phyloP scores from a whole-genome alignment of 1,140 invertebrate genomes.

The Drosophila simulans region DNA sequence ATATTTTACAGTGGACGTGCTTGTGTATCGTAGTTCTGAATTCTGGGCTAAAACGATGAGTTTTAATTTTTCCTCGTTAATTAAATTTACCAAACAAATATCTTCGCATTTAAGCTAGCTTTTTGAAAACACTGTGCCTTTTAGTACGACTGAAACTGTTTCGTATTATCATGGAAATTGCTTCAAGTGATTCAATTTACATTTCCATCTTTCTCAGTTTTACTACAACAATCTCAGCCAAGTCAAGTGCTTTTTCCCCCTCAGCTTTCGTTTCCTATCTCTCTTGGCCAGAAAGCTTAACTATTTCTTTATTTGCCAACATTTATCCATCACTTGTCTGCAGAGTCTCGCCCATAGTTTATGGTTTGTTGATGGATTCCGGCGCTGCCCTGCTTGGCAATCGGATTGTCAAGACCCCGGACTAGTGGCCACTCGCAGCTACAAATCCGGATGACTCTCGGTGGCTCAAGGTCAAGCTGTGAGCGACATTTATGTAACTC shows the following conservation, averaged over 20 bases:
- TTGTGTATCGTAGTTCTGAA: no score
- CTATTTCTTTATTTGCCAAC: conserved; percentile 50
- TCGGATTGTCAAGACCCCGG: conserved; percentile 21
- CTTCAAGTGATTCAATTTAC: conserved; percentile 38
- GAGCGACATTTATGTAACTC: conserved; percentile 70
- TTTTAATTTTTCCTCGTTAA: background rate
- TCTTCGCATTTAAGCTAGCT: background rate
- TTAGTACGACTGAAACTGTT: conserved; percentile 1
- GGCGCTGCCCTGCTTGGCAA: conserved; percentile 16
- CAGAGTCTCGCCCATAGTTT: conserved; percentile 49
- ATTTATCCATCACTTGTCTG: conserved; percentile 54
- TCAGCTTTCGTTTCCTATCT: background rate
- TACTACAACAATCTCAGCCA: conserved; percentile 17
- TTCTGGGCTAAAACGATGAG: background rate
- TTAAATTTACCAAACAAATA: background rate
- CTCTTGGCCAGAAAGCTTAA: background rate
- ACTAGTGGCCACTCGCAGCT: conserved; percentile 23
- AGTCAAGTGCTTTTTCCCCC: conserved; percentile 9
- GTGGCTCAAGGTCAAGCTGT: conserved; percentile 67
- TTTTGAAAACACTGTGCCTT: background rate
- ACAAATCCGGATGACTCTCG: conserved; percentile 37
- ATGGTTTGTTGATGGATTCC: conserved; percentile 53
- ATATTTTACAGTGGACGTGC: background rate
- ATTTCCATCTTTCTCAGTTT: conserved; percentile 33
- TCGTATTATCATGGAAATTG: conserved; percentile 25